phyloP scores from a whole-genome alignment of 1,140 invertebrate genomes.

The Pogonus chalceus region DNA sequence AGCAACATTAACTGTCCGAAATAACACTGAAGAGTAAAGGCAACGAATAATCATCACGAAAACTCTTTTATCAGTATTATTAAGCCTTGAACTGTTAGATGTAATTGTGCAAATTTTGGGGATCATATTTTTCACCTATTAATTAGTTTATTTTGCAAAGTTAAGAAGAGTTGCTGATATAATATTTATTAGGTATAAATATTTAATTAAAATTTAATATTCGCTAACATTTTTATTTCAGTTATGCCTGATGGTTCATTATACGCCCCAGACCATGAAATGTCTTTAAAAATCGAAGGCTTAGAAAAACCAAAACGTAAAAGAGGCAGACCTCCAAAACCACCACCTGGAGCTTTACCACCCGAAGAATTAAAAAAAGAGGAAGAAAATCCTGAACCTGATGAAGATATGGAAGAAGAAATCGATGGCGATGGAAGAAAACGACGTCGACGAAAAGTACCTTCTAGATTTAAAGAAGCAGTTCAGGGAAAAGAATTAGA shows the following conservation, averaged over 20 bases:
- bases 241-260: conserved; percentile 44
- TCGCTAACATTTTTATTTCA: conserved; percentile 28
- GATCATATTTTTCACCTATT: too few species aligned
- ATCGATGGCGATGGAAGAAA: conserved; percentile 42
- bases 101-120: too few species aligned
- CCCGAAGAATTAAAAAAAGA: conserved; percentile 24
- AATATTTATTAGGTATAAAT: too few species aligned
- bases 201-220: too few species aligned
- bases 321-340: conserved; percentile 56
- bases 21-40: too few species aligned
- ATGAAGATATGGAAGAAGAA: conserved; percentile 33
- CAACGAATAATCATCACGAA: too few species aligned
- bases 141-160: too few species aligned
- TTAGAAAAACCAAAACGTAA: conserved; percentile 54
- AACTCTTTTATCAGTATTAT: too few species aligned
- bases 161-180: too few species aligned
- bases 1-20: too few species aligned
- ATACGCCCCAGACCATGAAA: conserved; percentile 44
- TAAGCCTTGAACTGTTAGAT: too few species aligned
- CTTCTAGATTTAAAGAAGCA: conserved; percentile 53
- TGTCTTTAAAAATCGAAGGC: conserved; percentile 49
- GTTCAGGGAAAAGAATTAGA: conserved; percentile 65
- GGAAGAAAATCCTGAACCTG: conserved; percentile 18
- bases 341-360: conserved; percentile 26
- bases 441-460: conserved; percentile 52